Conservation (phyloP, 2,113 vertebrate species). For the Platichthys flesus region DNA sequence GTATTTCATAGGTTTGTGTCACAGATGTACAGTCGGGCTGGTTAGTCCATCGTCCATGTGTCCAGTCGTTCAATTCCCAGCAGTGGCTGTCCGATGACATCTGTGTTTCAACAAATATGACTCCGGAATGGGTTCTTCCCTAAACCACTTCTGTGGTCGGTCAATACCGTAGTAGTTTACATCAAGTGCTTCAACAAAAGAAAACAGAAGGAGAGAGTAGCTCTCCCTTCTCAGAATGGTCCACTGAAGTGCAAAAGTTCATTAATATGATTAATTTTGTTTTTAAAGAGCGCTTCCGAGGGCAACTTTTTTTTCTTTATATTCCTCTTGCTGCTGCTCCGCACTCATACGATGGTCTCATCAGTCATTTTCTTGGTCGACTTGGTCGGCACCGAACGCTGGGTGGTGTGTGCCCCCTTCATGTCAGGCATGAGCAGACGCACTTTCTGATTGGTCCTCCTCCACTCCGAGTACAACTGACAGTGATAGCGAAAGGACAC, state of each 20-base stretch:
- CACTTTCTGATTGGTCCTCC: constrained; percentile 95
- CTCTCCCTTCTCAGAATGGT: constrained; percentile 64
- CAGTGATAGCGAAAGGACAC: constrained; percentile 96
- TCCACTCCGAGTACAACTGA: constrained; percentile 95
- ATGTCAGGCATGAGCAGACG: constrained; percentile 86
- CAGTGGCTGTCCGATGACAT: constrained; percentile 43
- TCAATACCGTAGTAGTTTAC: constrained; percentile 64
- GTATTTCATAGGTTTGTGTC: constrained; percentile 66
- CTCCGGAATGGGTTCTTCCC: constrained; percentile 67
- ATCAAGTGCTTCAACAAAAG: constrained; percentile 75
- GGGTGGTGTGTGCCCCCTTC: constrained; percentile 79
- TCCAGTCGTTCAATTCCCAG: constrained; percentile 49
- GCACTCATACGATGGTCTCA: constrained; percentile 89
- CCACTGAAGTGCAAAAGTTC: constrained; percentile 79
- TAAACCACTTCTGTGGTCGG: constrained; percentile 58
- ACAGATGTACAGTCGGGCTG: constrained; percentile 56
- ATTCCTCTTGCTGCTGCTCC: constrained; percentile 47
- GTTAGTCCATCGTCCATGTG: constrained; percentile 56
- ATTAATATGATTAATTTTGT: constrained; percentile 63
- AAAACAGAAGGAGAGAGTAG: constrained; percentile 50
- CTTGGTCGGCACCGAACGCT: constrained; percentile 85
- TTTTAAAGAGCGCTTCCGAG: constrained; percentile 60
- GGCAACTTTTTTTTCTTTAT: constrained; percentile 55
- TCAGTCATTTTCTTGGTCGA: constrained; percentile 90
- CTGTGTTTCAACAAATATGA: constrained; percentile 42